Conservation (phyloP, 2,113 vertebrate genomes). For the Oriolus oriolus region DNA sequence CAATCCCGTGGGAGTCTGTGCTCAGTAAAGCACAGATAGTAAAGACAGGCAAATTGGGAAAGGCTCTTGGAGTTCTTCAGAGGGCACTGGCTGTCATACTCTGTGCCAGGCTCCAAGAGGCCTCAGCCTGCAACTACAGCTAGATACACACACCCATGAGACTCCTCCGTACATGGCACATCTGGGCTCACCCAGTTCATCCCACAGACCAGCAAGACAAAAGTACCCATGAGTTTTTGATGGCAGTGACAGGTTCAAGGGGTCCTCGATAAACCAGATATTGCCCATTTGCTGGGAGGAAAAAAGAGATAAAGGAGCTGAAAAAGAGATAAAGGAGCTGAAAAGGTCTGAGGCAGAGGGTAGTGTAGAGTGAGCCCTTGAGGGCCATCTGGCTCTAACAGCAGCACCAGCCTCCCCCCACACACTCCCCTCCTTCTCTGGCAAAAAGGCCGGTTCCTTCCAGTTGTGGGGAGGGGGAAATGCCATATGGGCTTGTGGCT, state of each 20-base stretch:
- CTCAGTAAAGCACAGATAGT: not conserved
- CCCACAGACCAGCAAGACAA: not conserved
- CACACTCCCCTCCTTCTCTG: not conserved
- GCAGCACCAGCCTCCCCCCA: not conserved
- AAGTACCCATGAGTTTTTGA: not conserved
- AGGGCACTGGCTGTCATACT: not conserved
- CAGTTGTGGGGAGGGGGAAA: not conserved
- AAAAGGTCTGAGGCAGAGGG: not conserved
- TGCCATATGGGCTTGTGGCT: not conserved
- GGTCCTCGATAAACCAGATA: not conserved
- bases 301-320: not conserved
- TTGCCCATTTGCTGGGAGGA: not conserved
- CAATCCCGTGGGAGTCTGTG: not conserved
- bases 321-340: not conserved
- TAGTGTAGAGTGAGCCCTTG: not conserved
- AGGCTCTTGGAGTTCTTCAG: not conserved
- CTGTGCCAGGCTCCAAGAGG: not conserved
- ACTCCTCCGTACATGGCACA: not conserved
- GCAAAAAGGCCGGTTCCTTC: not conserved
- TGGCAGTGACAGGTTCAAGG: not conserved
- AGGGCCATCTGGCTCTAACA: constrained; percentile 24
- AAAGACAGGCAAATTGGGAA: not conserved
- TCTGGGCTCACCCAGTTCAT: not conserved
- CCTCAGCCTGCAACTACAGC: not conserved
- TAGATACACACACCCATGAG: not conserved